Percentiles rank a stretch among this genome's conserved stretches.
These are phyloP conservation scores for Troides aeacus DNA, from an alignment of 2,888 invertebrate species.

Conservation along the genomic window DNA sequence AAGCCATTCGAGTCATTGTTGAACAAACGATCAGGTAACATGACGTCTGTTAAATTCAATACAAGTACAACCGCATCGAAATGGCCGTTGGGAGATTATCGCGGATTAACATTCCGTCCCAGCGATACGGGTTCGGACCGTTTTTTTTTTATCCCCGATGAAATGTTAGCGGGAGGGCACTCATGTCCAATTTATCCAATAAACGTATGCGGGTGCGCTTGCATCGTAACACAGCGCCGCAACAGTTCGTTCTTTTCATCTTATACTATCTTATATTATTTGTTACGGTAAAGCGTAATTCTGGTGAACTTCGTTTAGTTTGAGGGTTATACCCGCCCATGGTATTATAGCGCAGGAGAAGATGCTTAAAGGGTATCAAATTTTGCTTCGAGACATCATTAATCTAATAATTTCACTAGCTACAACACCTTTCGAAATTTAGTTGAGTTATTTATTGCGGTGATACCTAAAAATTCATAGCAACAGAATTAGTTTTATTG, in stretches of 20 bases:
- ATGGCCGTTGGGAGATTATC: slow-evolving; percentile 59
- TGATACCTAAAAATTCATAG: too few species aligned
- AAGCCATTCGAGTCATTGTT: slow-evolving; percentile 66
- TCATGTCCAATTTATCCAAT: slow-evolving; percentile 70
- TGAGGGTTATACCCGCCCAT: too few species aligned
- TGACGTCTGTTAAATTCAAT: slow-evolving; percentile 67
- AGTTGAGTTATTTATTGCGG: too few species aligned
- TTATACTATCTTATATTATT: slow-evolving; percentile 36
- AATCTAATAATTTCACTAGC: too few species aligned
- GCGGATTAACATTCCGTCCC: slow-evolving; percentile 73
- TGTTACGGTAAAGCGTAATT: slow-evolving; percentile 68
- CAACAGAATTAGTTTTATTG: neutral
- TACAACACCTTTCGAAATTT: too few species aligned
- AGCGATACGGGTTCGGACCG: slow-evolving; percentile 46
- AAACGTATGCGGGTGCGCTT: slow-evolving; percentile 70
- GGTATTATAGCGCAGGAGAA: too few species aligned
- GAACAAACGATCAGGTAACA: slow-evolving; percentile 72
- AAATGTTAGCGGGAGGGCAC: slow-evolving; percentile 51
- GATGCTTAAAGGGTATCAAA: too few species aligned
- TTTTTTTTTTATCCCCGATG: slow-evolving; percentile 48
- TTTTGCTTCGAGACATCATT: too few species aligned
- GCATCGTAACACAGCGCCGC: slow-evolving; percentile 40
- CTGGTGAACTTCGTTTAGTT: slow-evolving; percentile 37
- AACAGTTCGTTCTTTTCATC: slow-evolving; percentile 45
- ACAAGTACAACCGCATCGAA: slow-evolving; percentile 49